phyloP scores from a whole-genome alignment of 1,140 invertebrate genomes.

The Centruroides sculpturatus region DNA sequence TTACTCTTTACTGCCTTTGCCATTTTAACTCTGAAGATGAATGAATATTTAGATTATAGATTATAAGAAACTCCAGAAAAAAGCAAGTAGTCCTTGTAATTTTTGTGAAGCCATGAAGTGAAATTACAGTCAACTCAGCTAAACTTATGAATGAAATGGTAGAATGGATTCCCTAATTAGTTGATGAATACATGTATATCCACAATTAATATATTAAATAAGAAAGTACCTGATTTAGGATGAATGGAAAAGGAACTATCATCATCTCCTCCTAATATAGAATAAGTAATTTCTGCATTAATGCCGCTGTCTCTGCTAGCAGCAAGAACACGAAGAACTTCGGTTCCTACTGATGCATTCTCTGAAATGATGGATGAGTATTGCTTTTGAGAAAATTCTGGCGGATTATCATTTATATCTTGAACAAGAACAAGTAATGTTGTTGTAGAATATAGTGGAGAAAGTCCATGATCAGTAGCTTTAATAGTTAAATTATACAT shows the following conservation, averaged over 20 bases:
- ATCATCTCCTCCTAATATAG: constrained; percentile 58
- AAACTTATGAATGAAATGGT: too few species aligned
- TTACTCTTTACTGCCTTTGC: too few species aligned
- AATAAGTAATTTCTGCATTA: constrained; percentile 65
- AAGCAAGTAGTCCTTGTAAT: too few species aligned
- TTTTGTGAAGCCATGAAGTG: too few species aligned
- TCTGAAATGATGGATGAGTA: constrained; percentile 61
- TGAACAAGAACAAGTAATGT: constrained; percentile 48
- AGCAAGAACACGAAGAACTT: constrained; percentile 64
- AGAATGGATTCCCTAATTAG: too few species aligned
- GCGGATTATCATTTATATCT: constrained; percentile 86
- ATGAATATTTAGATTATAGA: too few species aligned
- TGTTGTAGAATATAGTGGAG: constrained; percentile 43
- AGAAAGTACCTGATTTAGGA: constrained; percentile 43
- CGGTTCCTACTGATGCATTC: constrained; percentile 48
- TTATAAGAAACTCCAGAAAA: too few species aligned
- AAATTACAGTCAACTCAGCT: too few species aligned
- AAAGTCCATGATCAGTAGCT: constrained; percentile 60
- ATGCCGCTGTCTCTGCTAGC: constrained; percentile 65
- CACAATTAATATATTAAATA: too few species aligned
- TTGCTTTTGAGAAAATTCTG: constrained; percentile 65
- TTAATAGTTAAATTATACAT: constrained; percentile 70
- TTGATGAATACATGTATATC: too few species aligned
- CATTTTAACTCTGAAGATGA: too few species aligned
- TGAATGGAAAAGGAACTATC: constrained; percentile 71